Evolutionary conservation across 2,113 vertebrate species (phyloP), one percentile per base, ranked within the genome.

Genomic region (Oxyura jamaicensis): DNA sequence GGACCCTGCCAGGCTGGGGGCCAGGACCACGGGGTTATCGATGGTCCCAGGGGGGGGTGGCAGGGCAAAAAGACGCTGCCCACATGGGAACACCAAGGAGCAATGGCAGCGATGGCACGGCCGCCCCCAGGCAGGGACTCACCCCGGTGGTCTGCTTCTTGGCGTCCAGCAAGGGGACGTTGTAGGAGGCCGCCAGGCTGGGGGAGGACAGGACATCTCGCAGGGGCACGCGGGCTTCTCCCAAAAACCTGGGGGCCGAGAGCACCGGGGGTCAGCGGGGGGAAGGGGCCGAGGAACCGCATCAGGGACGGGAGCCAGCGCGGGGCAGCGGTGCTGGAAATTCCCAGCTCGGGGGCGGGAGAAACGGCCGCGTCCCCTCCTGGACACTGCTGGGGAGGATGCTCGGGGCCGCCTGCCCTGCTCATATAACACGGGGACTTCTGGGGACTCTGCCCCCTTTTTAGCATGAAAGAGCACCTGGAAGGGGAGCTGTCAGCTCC

Each of bases 111-210:
- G 12, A 13, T 55, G 8, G 35, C 14, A 11, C 26, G 8, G 6
- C 46, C 20, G 5, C 10, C 18, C 16, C 14, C 2, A 0, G 0
- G 1, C 21, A 29, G 3, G 29, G 44, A 89, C 98, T 98, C 93
- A 99, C 99, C 98, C 99, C 99, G 0, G 98, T 99, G 96, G 95
- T 99, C 96, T 99, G 99, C 46, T 97, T 98, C 97, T 98, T 99
- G 85, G 97, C 94, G 91, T 99, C 99, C 97, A 99, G 91, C 81
- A 99, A 94, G 1, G 99, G 98, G 16, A 98, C 96, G 4, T 97
- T 99, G 96, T 98, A 99, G 71, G 98, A 98, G 76, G 98, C 99
- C 0, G 98, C 98, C 33, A 99, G 95, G 96, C 95, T 98, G 56
- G 99, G 98, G 6, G 98, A 97, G 90, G 97, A 97, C 14, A 99